Base-by-base conservation (phyloP, 2,113 vertebrate species). In the Apistogramma diplotaenia region DNA sequence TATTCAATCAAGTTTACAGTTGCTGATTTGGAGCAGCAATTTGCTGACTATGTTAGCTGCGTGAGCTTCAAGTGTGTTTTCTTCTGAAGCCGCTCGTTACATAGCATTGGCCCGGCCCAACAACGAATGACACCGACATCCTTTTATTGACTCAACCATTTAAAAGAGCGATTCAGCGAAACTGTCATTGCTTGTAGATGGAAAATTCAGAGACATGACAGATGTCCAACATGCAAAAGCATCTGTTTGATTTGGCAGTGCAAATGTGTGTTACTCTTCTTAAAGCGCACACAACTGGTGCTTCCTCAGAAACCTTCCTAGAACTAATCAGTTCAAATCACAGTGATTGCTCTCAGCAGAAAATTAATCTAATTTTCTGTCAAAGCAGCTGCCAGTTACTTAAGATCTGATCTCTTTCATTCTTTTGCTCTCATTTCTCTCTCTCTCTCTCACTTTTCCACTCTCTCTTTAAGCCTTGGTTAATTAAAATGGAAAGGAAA, bases 351-450 rank as follows among this genome's bases (percentile, higher is more conserved):
- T 93, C 91, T 93, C 87, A 87, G 89, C 83, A 94, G 89, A 93
- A 94, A 94, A 95, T 93, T 90, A 92, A 95, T 95, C 91, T 81
- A 87, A 93, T 95, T 94, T 93, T 94, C 92, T 93, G 92, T 94
- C 89, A 91, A 92, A 95, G 90, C 89, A 85, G 87, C 91, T 93
- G 93, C 93, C 94, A 94, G 91, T 95, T 94, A 94, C 90, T 95
- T 93, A 92, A 94, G 88, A 92, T 89, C 89, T 92, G 91, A 94
- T 92, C 87, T 91, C 85, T 88, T 92, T 89, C 78, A 88, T 82
- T 90, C 78, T 89, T 85, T 92, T 86, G 65, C 82, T 86, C 81
- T 82, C 83, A 60, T 83, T 70, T 82, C 76, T 76, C 62, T 82
- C 83, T n/a, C n/a, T n/a, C 78, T 86, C 83, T 82, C 83, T 84